Evolutionary conservation across 2,113 vertebrate genomes (phyloP).

Genomic region (Tenrec ecaudatus): DNA sequence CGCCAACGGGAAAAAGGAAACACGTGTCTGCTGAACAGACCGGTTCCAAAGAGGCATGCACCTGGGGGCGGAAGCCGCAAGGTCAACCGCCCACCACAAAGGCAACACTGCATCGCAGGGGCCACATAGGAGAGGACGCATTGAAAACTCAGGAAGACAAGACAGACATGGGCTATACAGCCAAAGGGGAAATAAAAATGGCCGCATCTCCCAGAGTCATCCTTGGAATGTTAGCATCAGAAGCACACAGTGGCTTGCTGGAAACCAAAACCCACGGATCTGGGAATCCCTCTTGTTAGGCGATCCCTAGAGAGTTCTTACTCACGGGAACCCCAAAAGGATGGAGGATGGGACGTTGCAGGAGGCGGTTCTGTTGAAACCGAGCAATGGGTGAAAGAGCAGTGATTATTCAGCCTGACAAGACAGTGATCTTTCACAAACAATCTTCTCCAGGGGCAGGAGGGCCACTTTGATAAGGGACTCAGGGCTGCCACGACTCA

Average conservation of each 20-base stretch:
- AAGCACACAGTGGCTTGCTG: background rate
- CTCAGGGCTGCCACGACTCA: background rate
- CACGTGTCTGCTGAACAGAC: too few relatives aligned
- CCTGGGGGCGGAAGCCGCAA: background rate
- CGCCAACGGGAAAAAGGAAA: background rate
- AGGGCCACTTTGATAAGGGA: background rate
- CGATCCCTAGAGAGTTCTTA: background rate
- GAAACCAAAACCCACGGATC: background rate
- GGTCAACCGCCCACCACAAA: background rate
- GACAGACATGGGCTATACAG: background rate
- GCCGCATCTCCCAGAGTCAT: background rate
- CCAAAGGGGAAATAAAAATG: background rate
- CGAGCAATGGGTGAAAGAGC: too few relatives aligned
- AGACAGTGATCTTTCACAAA: slow-evolving; percentile 54
- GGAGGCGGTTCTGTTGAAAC: background rate
- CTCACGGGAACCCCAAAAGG: slow-evolving; percentile 41
- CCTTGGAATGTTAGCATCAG: background rate
- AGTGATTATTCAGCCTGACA: slow-evolving; percentile 56
- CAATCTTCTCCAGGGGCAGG: slow-evolving; percentile 25
- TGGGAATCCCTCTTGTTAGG: too few relatives aligned
- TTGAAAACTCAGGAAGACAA: background rate
- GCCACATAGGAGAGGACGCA: background rate
- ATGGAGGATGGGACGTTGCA: slow-evolving; percentile 13
- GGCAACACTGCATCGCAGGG: background rate
- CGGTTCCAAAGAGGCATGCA: slow-evolving; percentile 19